Percentiles rank a stretch among this genome's conserved stretches.
Evolutionary conservation across 2,888 invertebrate species (phyloP).

Genomic region (Augochlorella aurata): DNA sequence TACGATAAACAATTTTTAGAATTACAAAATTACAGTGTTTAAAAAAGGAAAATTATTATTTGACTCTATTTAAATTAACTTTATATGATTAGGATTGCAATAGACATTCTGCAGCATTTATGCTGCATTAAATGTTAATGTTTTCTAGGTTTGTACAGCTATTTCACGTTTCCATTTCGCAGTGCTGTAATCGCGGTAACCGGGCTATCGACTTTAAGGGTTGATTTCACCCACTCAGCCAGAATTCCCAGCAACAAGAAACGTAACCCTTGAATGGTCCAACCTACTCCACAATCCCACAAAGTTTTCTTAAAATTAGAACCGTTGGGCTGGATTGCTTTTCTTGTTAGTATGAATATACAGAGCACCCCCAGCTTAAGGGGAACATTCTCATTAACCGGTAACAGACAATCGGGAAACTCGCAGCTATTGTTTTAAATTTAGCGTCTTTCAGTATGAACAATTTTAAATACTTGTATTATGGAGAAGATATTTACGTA

Average conservation of each 20-base stretch:
- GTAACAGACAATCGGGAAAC: no score
- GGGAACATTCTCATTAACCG: neutral
- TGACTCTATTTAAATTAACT: neutral
- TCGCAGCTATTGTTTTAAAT: no score
- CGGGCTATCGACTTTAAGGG: neutral
- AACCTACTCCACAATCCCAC: neutral
- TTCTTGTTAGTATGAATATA: neutral
- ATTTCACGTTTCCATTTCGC: neutral
- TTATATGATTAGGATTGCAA: neutral
- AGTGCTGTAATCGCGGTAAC: neutral
- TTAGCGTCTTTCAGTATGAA: no score
- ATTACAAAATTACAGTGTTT: no score
- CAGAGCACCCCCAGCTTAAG: neutral
- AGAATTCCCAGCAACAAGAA: neutral
- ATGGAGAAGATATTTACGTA: no score
- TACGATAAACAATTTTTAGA: no score
- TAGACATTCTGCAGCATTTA: neutral
- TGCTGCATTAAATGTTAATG: neutral
- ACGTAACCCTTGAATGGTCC: neutral
- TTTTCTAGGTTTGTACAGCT: neutral
- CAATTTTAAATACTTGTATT: no score
- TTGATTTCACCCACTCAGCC: conserved; percentile 8
- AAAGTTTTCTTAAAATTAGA: neutral
- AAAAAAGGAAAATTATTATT: no score
- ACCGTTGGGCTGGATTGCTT: neutral